Conservation (phyloP, 2,888 invertebrate genomes). For the Drosophila subquinaria region DNA sequence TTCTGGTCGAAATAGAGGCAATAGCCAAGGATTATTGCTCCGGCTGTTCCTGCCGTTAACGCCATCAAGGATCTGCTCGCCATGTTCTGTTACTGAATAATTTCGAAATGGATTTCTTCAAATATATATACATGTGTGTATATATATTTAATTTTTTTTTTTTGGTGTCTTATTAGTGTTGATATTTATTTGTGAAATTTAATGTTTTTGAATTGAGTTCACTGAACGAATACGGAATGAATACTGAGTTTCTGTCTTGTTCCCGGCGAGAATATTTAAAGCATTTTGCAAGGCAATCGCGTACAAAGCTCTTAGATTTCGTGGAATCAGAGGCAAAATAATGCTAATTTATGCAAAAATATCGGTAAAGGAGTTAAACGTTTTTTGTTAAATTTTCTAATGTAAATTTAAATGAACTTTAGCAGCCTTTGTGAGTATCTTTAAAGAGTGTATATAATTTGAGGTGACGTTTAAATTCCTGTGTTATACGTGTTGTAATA, state of each 20-base stretch:
- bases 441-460: too few relatives aligned
- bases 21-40: conserved; percentile 31
- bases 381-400: neutral
- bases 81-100: neutral
- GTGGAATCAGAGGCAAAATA: neutral
- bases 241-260: neutral
- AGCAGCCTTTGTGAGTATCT: neutral
- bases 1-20: conserved; percentile 58
- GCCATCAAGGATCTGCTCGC: conserved; percentile 17
- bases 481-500: too few relatives aligned
- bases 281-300: conserved; percentile 16
- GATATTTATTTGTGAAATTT: neutral
- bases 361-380: neutral
- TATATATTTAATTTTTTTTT: neutral
- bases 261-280: neutral
- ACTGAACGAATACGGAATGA: neutral
- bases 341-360: neutral
- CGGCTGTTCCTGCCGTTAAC: conserved; percentile 24
- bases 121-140: conserved; percentile 1
- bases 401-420: neutral
- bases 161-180: neutral
- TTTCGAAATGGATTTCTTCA: neutral
- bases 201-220: neutral
- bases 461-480: too few relatives aligned
- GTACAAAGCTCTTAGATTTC: neutral